Base-by-base conservation (phyloP, 2,113 vertebrate species). In the Perca flavescens region DNA sequence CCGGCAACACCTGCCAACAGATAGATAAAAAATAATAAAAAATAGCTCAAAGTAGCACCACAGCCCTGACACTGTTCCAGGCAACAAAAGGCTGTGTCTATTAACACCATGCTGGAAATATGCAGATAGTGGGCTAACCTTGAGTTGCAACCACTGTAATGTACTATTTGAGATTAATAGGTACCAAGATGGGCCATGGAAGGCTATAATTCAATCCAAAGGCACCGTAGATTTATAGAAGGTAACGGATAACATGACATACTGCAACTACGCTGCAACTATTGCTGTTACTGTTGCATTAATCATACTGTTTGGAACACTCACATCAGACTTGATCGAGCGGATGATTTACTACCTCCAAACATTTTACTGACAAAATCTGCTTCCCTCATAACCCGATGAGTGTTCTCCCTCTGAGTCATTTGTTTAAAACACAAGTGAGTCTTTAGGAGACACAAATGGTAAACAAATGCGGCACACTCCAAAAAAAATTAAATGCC, bases 171-270 rank as follows among this genome's bases (percentile, higher is more conserved):
- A 91, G 93, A 94, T 92, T 86, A 94, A 94, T 90, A 91, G 87
- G 53, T 70, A 77, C 54, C 74, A 64, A 76, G 64, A 89, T 77
- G 89, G 56, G 50, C 83, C 12, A 46, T 88, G 92, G 93, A 89
- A 86, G 89, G 85, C 78, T 25, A 86, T 93, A 92, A 94, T 92
- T 95, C 91, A 93, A 91, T 89, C 74, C 73, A 60, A 73, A 36
- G 74, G 46, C 40, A n/a, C 74, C 88, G 88, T 74, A 80, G 86
- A 92, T 92, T 90, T 71, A 86, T 28, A 66, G 77, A 43, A 86
- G 71, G 90, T 72, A 67, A 87, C 50, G 70, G 73, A 87, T 73
- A 79, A 85, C 70, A 53, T 85, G 81, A 88, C 77, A 83, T 78
- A 81, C 72, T 53, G 79, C 83, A 63, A 73, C 70, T 19, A 82